A percentile compares a stretch with the other conserved stretches of the same genome.
Evolutionary conservation across 2,797 vertebrate genomes (phyloP).

Genomic region (Micropoecilia bifurca): DNA sequence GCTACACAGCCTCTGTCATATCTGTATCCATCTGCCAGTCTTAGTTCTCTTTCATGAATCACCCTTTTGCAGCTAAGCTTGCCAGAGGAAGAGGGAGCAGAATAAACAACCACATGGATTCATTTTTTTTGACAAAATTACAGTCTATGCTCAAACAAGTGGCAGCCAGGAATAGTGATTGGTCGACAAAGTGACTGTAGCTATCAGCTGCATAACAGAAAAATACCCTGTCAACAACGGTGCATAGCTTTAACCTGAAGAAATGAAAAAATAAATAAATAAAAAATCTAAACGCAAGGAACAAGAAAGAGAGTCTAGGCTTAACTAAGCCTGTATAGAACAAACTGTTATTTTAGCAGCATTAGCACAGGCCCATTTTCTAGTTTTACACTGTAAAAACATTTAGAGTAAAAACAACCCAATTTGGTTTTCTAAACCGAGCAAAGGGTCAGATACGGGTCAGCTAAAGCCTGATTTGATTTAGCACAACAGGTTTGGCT

Average conservation of each 20-base stretch:
- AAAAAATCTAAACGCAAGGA: not conserved
- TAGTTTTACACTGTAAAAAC: not conserved
- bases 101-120: slow-evolving; percentile 9
- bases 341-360: not conserved
- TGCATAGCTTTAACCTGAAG: not conserved
- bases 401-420: not conserved
- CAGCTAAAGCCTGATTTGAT: not conserved
- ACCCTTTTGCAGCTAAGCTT: slow-evolving; percentile 13
- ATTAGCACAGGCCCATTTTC: not conserved
- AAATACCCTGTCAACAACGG: not conserved
- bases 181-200: not conserved
- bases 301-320: not conserved
- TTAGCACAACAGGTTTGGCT: not conserved
- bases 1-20: slow-evolving; percentile 52
- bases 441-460: not conserved
- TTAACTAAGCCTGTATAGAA: not conserved
- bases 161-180: not conserved
- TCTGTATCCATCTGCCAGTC: slow-evolving; percentile 60
- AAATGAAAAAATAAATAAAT: not conserved
- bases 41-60: slow-evolving; percentile 54
- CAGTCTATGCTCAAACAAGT: not conserved
- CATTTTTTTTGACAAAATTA: slow-evolving; percentile 1
- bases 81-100: slow-evolving; percentile 9
- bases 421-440: not conserved
- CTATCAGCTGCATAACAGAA: not conserved